Percentiles rank a stretch among this genome's conserved stretches.
phyloP scores from a whole-genome alignment of 2,888 invertebrate genomes.

The Syritta pipiens region DNA sequence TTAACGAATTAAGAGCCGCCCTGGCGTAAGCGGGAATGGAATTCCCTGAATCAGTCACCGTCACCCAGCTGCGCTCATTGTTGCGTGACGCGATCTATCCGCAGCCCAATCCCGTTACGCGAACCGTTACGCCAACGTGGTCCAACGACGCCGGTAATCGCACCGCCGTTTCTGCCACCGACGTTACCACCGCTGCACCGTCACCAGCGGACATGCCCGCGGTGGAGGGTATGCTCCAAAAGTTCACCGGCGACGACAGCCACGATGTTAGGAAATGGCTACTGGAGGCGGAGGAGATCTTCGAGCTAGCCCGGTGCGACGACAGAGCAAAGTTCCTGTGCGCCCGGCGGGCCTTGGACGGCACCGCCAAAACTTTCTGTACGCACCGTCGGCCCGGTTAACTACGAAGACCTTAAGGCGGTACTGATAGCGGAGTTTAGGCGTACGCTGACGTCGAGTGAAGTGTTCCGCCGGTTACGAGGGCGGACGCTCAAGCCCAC shows the following conservation, averaged over 20 bases:
- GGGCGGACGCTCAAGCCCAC: background rate
- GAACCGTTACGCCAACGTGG: too few species aligned
- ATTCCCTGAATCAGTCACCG: too few species aligned
- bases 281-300: constrained; percentile 8
- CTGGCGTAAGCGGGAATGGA: too few species aligned
- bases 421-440: constrained; percentile 11
- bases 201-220: too few species aligned
- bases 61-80: too few species aligned
- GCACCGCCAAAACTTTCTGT: constrained; percentile 17
- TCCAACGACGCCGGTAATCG: too few species aligned
- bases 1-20: too few species aligned
- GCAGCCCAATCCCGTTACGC: too few species aligned
- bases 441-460: background rate
- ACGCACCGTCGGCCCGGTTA: background rate
- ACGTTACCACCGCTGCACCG: too few species aligned
- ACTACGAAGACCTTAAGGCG: constrained; percentile 11
- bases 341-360: constrained; percentile 8
- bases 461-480: constrained; percentile 5
- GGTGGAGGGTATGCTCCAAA: too few species aligned
- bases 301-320: background rate
- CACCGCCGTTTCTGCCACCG: too few species aligned
- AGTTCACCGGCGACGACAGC: constrained; percentile 15
- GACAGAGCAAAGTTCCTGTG: constrained; percentile 5
- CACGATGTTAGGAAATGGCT: constrained; percentile 14
- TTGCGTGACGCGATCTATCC: too few species aligned